Conservation (phyloP, 2,888 invertebrate species). For the Nymphalis c-album region DNA sequence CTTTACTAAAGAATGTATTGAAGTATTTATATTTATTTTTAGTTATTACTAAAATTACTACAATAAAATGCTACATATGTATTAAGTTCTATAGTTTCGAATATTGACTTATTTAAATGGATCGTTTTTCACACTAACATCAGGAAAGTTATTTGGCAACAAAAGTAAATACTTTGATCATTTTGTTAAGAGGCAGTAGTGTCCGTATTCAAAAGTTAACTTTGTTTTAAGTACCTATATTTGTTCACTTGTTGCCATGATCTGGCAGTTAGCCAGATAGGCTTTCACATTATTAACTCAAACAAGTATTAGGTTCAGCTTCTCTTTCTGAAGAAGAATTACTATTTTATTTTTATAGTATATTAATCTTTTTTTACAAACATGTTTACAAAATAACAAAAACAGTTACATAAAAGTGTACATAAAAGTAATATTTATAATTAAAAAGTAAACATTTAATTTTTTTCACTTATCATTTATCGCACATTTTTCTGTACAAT, state of each 20-base stretch:
- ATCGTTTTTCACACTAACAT: background rate
- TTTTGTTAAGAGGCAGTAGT: constrained; percentile 8
- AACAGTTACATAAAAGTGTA: too few species aligned
- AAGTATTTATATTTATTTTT: too few species aligned
- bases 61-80: too few species aligned
- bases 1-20: too few species aligned
- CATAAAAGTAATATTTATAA: too few species aligned
- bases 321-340: background rate
- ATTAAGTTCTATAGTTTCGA: background rate
- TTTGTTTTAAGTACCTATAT: constrained; percentile 16
- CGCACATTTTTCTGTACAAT: too few species aligned
- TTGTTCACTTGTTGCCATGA: constrained; percentile 30
- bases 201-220: constrained; percentile 11
- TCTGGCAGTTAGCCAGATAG: constrained; percentile 28
- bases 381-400: too few species aligned
- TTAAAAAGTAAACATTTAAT: too few species aligned
- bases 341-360: too few species aligned
- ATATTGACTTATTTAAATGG: background rate
- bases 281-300: constrained; percentile 17
- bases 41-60: too few species aligned
- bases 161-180: background rate
- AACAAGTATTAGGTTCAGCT: background rate
- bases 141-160: background rate
- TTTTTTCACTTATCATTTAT: too few species aligned
- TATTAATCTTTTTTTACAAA: too few species aligned